Conservation (phyloP, 1,140 invertebrate genomes). For the Anastrepha obliqua region DNA sequence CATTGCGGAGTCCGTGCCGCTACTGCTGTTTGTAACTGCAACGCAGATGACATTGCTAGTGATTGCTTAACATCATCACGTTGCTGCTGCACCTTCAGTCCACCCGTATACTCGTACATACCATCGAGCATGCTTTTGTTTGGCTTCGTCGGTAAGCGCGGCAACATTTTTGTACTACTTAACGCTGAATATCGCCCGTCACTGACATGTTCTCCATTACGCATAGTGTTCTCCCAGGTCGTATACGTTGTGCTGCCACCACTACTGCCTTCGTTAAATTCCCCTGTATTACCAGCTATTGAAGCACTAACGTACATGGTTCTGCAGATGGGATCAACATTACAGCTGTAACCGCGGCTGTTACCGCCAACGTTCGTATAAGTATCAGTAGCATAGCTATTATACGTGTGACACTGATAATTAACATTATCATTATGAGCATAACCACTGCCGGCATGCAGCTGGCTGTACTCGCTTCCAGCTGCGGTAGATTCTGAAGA, state of each 20-base stretch:
- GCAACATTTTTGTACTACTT: constrained; percentile 61
- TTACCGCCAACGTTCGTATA: background rate
- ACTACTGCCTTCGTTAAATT: too few relatives aligned
- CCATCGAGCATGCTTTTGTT: constrained; percentile 62
- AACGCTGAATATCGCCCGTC: constrained; percentile 58
- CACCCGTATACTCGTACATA: constrained; percentile 59
- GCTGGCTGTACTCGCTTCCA: background rate
- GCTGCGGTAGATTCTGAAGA: background rate
- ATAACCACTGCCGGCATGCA: background rate
- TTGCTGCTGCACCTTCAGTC: constrained; percentile 38
- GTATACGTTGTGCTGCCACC: background rate
- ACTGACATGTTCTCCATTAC: constrained; percentile 76
- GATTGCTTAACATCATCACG: constrained; percentile 61
- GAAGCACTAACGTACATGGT: constrained; percentile 10
- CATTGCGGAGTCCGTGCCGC: background rate
- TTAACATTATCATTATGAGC: background rate
- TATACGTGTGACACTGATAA: background rate
- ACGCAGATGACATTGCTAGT: constrained; percentile 63
- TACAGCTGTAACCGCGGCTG: constrained; percentile 1
- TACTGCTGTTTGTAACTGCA: constrained; percentile 59
- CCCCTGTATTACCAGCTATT: constrained; percentile 22
- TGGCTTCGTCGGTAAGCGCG: constrained; percentile 59
- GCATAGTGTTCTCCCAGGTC: constrained; percentile 76
- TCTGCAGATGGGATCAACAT: background rate
- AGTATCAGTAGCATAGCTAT: constrained; percentile 3